Conservation (phyloP, 2,888 invertebrate genomes). For the Heterodera filipjevi region DNA sequence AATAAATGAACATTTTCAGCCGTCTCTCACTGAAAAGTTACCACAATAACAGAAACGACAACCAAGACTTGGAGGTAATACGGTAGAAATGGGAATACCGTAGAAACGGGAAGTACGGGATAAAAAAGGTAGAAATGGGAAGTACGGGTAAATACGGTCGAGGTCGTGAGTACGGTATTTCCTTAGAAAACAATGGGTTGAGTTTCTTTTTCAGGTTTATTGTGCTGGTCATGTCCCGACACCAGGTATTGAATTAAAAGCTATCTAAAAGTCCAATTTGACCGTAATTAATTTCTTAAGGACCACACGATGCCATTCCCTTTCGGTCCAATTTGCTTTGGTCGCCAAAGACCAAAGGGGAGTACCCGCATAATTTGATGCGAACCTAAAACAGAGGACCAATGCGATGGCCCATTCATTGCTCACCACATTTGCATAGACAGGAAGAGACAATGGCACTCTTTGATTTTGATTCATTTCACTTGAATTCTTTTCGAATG, state of each 20-base stretch:
- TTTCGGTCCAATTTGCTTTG: conserved; percentile 65
- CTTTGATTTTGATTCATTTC: no score
- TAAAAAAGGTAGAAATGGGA: not conserved
- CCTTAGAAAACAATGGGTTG: not conserved
- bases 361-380: conserved; percentile 65
- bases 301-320: conserved; percentile 66
- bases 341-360: conserved; percentile 65
- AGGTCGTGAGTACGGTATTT: no score
- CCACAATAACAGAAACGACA: conserved; percentile 65
- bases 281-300: conserved; percentile 29
- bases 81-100: no score
- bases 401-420: no score
- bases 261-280: not conserved
- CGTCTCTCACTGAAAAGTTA: conserved; percentile 64
- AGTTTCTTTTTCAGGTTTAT: conserved; percentile 56
- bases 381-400: conserved; percentile 41
- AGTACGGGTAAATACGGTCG: not conserved
- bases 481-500: no score
- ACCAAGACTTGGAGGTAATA: conserved; percentile 65
- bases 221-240: conserved; percentile 66
- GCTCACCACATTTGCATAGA: no score
- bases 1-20: conserved; percentile 13
- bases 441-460: no score
- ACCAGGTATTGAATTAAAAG: conserved; percentile 41
- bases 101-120: no score